Percentiles rank a stretch among this genome's conserved stretches.
Evolutionary conservation across 1,140 invertebrate species (phyloP).

Genomic region (Trichonephila clavata): DNA sequence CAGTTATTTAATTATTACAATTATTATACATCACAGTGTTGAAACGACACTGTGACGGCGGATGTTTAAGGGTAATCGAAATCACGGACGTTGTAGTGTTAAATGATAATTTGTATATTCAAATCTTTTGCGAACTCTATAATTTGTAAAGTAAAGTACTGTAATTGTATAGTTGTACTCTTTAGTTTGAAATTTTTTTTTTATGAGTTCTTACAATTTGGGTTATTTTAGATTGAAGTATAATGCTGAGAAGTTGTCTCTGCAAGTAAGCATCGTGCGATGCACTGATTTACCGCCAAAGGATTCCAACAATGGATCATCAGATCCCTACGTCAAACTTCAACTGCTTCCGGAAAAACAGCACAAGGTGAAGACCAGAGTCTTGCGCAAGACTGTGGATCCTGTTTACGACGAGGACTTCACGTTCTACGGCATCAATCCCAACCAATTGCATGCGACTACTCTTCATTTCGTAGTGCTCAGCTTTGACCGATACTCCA

Average conservation of each 20-base stretch:
- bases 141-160: too few species aligned
- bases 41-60: too few species aligned
- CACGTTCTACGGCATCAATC: slow-evolving; percentile 95
- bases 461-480: slow-evolving; percentile 96
- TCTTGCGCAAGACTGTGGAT: slow-evolving; percentile 94
- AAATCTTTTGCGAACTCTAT: too few species aligned
- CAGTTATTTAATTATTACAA: too few species aligned
- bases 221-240: slow-evolving; percentile 86
- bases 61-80: too few species aligned
- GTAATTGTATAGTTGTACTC: too few species aligned
- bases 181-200: too few species aligned
- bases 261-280: slow-evolving; percentile 94
- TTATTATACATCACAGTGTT: too few species aligned
- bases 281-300: slow-evolving; percentile 91
- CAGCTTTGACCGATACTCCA: slow-evolving; percentile 97
- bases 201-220: too few species aligned
- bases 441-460: slow-evolving; percentile 90
- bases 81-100: too few species aligned
- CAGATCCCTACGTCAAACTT: slow-evolving; percentile 96
- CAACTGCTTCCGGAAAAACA: slow-evolving; percentile 96
- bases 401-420: slow-evolving; percentile 98
- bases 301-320: slow-evolving; percentile 85
- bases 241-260: slow-evolving; percentile 91
- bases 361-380: slow-evolving; percentile 97
- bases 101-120: too few species aligned